A percentile compares a stretch with the other conserved stretches of the same genome.
phyloP scores from a whole-genome alignment of 2,797 vertebrate genomes.

The Sebastes wilsoni region DNA sequence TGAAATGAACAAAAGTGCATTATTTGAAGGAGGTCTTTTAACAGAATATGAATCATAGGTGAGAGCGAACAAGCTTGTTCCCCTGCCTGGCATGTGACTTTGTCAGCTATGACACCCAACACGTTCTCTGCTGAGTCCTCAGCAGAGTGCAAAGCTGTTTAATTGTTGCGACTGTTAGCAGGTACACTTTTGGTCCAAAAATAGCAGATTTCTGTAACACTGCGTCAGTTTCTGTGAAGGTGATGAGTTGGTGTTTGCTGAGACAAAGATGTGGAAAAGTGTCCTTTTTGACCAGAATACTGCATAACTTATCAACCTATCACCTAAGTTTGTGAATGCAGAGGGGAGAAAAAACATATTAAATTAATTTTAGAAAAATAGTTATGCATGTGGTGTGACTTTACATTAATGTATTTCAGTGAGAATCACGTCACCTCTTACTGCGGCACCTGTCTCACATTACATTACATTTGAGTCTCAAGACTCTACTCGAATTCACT shows the following conservation, averaged over 20 bases:
- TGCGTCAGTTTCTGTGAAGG: slow-evolving; percentile 13
- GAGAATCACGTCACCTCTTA: not conserved
- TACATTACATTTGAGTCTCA: not conserved
- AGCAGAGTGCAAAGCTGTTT: slow-evolving; percentile 39
- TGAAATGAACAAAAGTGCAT: slow-evolving; percentile 1
- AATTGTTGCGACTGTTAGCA: slow-evolving; percentile 58
- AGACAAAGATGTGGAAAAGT: not conserved
- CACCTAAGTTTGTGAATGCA: not conserved
- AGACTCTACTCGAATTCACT: not conserved
- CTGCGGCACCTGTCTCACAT: not conserved
- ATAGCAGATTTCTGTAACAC: slow-evolving; percentile 42
- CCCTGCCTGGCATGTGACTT: slow-evolving; percentile 5
- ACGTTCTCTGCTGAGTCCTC: slow-evolving; percentile 10
- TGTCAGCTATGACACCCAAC: slow-evolving; percentile 36
- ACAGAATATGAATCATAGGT: not conserved
- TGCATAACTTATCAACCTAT: not conserved
- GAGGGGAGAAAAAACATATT: not conserved
- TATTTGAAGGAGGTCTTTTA: not conserved
- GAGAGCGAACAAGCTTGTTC: not conserved
- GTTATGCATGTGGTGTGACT: not conserved
- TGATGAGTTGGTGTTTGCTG: slow-evolving; percentile 8
- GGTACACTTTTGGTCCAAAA: slow-evolving; percentile 22
- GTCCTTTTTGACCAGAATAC: not conserved
- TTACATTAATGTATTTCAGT: not conserved
- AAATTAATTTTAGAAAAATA: not conserved